phyloP scores from a whole-genome alignment of 2,888 invertebrate genomes.

The Leptinotarsa juncta region DNA sequence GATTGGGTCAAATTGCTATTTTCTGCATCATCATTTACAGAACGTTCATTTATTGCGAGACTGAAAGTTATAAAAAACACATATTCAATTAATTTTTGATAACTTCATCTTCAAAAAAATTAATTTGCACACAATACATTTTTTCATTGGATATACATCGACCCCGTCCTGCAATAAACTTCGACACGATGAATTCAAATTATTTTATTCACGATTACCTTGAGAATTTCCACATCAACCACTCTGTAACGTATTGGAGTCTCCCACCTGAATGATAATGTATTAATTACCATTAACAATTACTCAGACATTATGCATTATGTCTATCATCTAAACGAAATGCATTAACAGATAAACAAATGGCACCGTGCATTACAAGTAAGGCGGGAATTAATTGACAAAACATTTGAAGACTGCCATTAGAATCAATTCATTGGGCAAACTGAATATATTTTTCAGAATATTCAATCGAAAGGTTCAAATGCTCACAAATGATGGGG shows the following conservation, averaged over 20 bases:
- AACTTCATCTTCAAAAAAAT: neutral
- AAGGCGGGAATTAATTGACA: too few species aligned
- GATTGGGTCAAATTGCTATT: too few species aligned
- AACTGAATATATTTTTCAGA: too few species aligned
- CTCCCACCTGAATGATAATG: neutral
- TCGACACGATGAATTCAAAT: neutral
- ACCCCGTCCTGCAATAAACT: neutral
- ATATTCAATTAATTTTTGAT: neutral
- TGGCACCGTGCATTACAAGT: too few species aligned
- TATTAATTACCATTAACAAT: constrained; percentile 1
- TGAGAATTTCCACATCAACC: neutral
- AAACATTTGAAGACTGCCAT: too few species aligned
- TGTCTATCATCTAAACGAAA: neutral
- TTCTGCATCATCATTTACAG: too few species aligned
- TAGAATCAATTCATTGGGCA: too few species aligned
- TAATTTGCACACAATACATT: neutral
- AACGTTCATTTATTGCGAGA: too few species aligned
- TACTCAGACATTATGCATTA: neutral
- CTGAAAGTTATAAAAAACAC: too few species aligned
- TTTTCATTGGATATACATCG: neutral
- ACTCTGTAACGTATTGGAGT: constrained; percentile 10
- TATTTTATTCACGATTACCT: constrained; percentile 1
- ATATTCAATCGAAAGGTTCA: too few species aligned
- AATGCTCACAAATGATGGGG: too few species aligned
- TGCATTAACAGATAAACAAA: neutral